These are phyloP conservation scores for Micromesistius poutassou DNA, from an alignment of 2,797 vertebrate species.

Conservation along the genomic window DNA sequence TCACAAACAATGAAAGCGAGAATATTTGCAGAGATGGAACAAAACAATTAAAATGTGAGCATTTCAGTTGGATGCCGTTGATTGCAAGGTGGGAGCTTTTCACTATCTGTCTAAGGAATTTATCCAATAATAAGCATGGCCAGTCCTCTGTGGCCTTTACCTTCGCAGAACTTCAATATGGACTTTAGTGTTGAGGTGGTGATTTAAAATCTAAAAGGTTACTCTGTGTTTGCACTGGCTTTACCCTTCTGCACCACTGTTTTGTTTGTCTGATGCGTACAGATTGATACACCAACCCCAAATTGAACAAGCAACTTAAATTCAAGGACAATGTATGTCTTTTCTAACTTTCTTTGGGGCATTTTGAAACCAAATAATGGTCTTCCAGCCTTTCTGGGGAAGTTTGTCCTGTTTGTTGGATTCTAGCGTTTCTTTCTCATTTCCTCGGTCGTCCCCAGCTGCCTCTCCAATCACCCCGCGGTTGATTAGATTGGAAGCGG, in stretches of 20 bases:
- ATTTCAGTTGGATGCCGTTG: no score
- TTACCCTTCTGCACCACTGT: not conserved
- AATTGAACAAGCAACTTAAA: not conserved
- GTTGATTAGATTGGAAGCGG: conserved; percentile 60
- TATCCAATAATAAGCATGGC: not conserved
- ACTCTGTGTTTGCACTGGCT: not conserved
- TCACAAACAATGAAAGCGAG: not conserved
- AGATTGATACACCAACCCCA: not conserved
- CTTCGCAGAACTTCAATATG: not conserved
- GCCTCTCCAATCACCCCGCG: conserved; percentile 44
- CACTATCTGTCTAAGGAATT: not conserved
- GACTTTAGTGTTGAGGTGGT: not conserved
- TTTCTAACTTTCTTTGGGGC: not conserved
- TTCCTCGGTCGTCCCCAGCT: conserved; percentile 21
- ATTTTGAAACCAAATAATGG: not conserved
- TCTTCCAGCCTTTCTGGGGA: not conserved
- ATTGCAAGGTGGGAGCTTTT: no score
- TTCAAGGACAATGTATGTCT: not conserved
- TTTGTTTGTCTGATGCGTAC: not conserved
- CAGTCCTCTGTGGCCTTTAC: not conserved
- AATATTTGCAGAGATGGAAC: not conserved
- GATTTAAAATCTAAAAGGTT: not conserved
- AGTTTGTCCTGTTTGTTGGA: not conserved
- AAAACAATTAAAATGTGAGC: not conserved
- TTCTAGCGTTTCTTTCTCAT: not conserved